phyloP scores from a whole-genome alignment of 1,140 invertebrate genomes.

The Planococcus citri region DNA sequence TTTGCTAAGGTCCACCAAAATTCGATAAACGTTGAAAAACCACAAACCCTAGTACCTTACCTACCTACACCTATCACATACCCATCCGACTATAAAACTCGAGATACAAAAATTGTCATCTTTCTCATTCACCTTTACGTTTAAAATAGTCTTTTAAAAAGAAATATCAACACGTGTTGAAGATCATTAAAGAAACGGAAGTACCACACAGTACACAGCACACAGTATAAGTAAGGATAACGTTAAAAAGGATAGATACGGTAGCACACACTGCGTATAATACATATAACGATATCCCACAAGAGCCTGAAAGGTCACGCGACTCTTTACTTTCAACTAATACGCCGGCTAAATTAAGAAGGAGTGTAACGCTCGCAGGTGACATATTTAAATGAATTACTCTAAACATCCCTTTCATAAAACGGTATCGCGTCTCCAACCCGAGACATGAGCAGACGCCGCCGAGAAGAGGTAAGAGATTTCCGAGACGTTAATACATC shows the following conservation, averaged over 20 bases:
- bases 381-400: conserved; percentile 8
- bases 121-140: too few relatives aligned
- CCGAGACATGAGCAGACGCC: too few relatives aligned
- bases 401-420: neutral
- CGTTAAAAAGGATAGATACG: neutral
- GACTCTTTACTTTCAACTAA: neutral
- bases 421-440: neutral
- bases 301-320: neutral
- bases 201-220: neutral
- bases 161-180: neutral
- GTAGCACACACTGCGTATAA: neutral
- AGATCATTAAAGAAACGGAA: conserved; percentile 7
- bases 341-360: neutral
- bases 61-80: too few relatives aligned
- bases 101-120: too few relatives aligned
- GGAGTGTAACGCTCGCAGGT: conserved; percentile 1
- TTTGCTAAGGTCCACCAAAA: too few relatives aligned
- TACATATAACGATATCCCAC: neutral
- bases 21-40: too few relatives aligned
- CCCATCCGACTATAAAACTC: too few relatives aligned
- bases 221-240: neutral
- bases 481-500: neutral
- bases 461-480: too few relatives aligned
- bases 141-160: neutral
- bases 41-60: too few relatives aligned